Conservation (phyloP, 2,797 vertebrate species). For the Trematomus bernacchii region DNA sequence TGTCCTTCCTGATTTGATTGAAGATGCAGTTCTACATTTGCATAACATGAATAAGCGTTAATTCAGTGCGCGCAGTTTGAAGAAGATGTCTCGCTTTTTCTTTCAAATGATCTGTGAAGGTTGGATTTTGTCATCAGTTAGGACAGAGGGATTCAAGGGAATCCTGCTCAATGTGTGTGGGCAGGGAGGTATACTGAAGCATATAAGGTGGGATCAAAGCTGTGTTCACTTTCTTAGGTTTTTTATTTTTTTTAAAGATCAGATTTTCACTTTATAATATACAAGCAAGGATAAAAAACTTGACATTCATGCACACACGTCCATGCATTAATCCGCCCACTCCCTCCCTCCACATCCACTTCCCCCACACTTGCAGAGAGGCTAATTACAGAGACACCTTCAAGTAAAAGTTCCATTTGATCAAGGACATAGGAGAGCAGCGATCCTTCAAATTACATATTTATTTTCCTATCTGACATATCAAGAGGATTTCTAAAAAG, state of each 20-base stretch:
- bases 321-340: constrained; percentile 46
- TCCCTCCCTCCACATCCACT: constrained; percentile 36
- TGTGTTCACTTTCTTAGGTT: constrained; percentile 19
- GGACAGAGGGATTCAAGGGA: neutral
- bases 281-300: neutral
- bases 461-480: constrained; percentile 39
- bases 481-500: constrained; percentile 46
- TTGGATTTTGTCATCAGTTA: neutral
- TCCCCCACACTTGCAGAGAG: constrained; percentile 34
- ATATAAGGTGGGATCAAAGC: neutral
- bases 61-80: constrained; percentile 11
- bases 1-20: neutral
- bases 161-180: neutral
- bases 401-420: constrained; percentile 62
- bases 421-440: constrained; percentile 49
- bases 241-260: constrained; percentile 28
- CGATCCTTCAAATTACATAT: constrained; percentile 40
- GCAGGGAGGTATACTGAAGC: neutral
- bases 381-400: constrained; percentile 66
- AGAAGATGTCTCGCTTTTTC: constrained; percentile 1
- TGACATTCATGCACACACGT: constrained; percentile 32
- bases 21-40: constrained; percentile 3
- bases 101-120: neutral
- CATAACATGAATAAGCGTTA: neutral
- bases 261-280: constrained; percentile 32